These are phyloP conservation scores for Molothrus ater DNA, from an alignment of 2,797 vertebrate species.

Conservation along the genomic window DNA sequence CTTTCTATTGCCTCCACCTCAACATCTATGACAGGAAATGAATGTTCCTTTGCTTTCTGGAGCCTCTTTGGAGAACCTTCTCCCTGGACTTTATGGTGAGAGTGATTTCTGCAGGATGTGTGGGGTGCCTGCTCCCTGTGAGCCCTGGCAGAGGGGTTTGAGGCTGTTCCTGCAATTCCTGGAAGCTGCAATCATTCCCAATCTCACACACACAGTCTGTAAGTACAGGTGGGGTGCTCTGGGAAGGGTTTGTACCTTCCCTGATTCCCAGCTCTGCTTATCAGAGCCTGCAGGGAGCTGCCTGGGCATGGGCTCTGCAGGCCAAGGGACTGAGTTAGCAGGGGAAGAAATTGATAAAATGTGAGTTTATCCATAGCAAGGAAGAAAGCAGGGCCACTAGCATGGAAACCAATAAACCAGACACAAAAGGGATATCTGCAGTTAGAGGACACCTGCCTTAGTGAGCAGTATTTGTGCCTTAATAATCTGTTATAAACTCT, in stretches of 20 bases:
- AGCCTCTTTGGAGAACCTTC: not conserved
- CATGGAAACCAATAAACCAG: not conserved
- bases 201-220: rapidly evolving
- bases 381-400: not conserved
- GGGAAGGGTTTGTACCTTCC: rapidly evolving
- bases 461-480: not conserved
- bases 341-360: not conserved
- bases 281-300: not conserved
- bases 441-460: not conserved
- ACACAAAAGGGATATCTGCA: not conserved
- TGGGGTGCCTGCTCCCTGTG: rapidly evolving
- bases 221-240: rapidly evolving
- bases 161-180: not conserved
- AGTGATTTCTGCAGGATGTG: rapidly evolving
- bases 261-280: rapidly evolving
- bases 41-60: not conserved
- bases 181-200: not conserved
- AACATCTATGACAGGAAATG: not conserved
- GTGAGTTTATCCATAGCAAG: not conserved
- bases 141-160: not conserved
- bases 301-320: not conserved
- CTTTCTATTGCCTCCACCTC: not conserved
- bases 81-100: not conserved
- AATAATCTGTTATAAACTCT: not conserved
- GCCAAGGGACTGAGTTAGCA: not conserved